These are phyloP conservation scores for Tetrapedia diversipes DNA, from an alignment of 2,888 invertebrate genomes.

Conservation along the genomic window DNA sequence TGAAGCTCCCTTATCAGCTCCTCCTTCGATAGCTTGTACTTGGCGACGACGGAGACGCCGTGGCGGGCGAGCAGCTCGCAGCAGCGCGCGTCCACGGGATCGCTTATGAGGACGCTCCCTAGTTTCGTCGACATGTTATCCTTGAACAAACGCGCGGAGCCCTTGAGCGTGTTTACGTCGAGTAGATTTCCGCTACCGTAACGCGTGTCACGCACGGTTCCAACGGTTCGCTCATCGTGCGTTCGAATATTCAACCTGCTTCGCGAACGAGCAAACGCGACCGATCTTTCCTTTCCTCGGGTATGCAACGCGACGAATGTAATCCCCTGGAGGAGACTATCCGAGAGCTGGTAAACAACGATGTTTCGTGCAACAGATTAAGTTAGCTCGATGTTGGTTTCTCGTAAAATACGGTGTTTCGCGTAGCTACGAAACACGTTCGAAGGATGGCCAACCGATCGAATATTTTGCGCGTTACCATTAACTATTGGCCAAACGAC, in stretches of 20 bases:
- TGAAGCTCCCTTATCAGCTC: constrained; percentile 92
- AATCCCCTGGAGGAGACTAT: not conserved
- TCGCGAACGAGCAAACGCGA: too few species aligned
- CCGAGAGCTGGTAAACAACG: not conserved
- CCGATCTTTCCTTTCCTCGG: too few species aligned
- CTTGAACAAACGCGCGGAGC: constrained; percentile 59
- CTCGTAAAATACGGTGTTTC: too few species aligned
- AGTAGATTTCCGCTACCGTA: not conserved
- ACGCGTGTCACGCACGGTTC: not conserved
- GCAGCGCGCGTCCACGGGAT: constrained; percentile 95
- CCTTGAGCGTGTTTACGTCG: constrained; percentile 36
- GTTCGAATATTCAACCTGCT: not conserved
- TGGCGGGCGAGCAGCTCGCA: constrained; percentile 90
- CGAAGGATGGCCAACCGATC: too few species aligned
- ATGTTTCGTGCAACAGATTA: too few species aligned
- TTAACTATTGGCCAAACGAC: too few species aligned
- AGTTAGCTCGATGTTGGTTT: too few species aligned
- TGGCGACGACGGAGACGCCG: constrained; percentile 91
- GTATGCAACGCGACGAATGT: not conserved
- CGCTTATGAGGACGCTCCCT: constrained; percentile 94
- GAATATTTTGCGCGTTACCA: too few species aligned
- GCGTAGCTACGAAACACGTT: too few species aligned
- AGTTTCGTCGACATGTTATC: constrained; percentile 82
- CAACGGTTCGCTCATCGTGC: not conserved
- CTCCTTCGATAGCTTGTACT: constrained; percentile 90